Evolutionary conservation across 2,797 vertebrate genomes (phyloP).

Genomic region (Perodicticus potto): DNA sequence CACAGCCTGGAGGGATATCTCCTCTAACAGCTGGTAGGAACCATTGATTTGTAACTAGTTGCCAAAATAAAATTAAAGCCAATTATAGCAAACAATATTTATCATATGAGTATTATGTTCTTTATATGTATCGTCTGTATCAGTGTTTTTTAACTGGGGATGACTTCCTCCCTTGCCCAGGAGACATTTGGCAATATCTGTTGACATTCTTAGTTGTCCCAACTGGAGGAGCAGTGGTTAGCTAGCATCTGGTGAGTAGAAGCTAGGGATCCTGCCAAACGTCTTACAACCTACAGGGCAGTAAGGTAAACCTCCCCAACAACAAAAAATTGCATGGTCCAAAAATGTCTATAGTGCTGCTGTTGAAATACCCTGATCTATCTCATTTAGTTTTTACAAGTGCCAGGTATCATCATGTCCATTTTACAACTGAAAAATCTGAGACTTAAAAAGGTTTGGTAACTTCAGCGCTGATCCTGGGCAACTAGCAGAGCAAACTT

Average conservation of each 20-base stretch:
- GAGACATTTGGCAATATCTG: not conserved
- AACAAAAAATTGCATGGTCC: not conserved
- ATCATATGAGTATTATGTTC: not conserved
- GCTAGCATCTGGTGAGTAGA: not conserved
- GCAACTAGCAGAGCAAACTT: not conserved
- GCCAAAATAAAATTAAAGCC: slow-evolving; percentile 59
- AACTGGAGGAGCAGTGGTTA: not conserved
- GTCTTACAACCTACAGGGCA: not conserved
- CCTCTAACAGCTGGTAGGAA: slow-evolving; percentile 98
- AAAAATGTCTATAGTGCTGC: not conserved
- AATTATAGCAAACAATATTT: slow-evolving; percentile 23
- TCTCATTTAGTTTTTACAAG: not conserved
- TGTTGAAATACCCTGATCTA: not conserved
- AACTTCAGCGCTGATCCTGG: not conserved
- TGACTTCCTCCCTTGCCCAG: not conserved
- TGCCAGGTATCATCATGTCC: not conserved
- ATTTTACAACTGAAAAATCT: not conserved
- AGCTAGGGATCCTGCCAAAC: not conserved
- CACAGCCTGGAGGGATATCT: slow-evolving; percentile 98
- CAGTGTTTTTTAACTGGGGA: not conserved
- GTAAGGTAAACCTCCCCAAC: not conserved
- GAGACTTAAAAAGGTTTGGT: not conserved
- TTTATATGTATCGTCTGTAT: not conserved
- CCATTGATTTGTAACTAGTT: slow-evolving; percentile 96
- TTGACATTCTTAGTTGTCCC: not conserved